Conservation (phyloP, 2,113 vertebrate species). For the Nymphicus hollandicus region DNA sequence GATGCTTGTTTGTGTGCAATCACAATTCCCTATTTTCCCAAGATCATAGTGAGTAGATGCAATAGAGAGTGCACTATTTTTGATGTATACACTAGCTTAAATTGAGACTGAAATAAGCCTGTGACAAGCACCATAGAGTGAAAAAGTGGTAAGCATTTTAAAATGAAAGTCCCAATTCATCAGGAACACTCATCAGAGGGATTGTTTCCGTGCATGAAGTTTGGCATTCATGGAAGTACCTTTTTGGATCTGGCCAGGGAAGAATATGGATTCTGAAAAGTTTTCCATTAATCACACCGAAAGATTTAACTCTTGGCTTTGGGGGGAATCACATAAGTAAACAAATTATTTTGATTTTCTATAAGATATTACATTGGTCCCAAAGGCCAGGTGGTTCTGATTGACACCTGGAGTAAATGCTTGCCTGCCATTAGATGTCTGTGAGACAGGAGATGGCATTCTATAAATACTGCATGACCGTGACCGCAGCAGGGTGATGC, state of each 20-base stretch:
- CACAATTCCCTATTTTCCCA: not conserved
- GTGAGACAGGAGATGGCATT: conserved; percentile 15
- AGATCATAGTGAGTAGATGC: not conserved
- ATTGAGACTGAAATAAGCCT: not conserved
- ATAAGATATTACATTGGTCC: not conserved
- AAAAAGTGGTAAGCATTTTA: not conserved
- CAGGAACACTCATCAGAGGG: not conserved
- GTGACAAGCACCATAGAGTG: not conserved
- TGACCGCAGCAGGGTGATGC: conserved; percentile 6
- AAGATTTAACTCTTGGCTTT: conserved; percentile 15
- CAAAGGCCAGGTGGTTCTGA: not conserved
- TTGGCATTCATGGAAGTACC: not conserved
- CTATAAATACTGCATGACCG: conserved; percentile 62
- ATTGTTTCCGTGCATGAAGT: not conserved
- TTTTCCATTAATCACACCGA: conserved; percentile 13
- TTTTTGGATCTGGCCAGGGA: not conserved
- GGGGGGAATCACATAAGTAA: not conserved
- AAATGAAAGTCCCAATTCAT: not conserved
- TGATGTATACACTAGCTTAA: not conserved
- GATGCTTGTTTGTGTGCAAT: not conserved
- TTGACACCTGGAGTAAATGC: not conserved
- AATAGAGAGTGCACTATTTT: not conserved
- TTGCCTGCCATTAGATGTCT: conserved; percentile 12
- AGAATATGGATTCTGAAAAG: conserved; percentile 20
- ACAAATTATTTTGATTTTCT: conserved; percentile 26